Evolutionary conservation across 2,113 vertebrate genomes (phyloP), one percentile per base, ranked within the genome.

Genomic region (Oenanthe melanoleuca): DNA sequence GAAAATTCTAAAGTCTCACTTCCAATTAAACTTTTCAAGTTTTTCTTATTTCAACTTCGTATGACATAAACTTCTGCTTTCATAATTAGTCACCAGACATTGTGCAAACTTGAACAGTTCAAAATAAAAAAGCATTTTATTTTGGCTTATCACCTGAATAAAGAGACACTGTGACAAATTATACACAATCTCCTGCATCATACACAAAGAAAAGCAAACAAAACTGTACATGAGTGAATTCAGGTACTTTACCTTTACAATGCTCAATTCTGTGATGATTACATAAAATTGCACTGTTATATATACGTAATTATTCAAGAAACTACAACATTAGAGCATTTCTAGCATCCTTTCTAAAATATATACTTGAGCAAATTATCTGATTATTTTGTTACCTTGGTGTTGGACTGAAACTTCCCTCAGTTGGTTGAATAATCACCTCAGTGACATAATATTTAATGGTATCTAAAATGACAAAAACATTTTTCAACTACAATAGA

Each of bases 371-470:
- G 8, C 12, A 87, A 86, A 82, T 80, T 34, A 90, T n/a, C 20
- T 44, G 19, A 23, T 22, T 37, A 59, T 75, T 77, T 94, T 91
- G 65, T 77, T 97, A 98, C 98, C 98, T 98, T 96, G 97, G 85
- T 75, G 94, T 93, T 72, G 97, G 89, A 56, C 89, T 84, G 73
- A 98, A 98, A 79, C 80, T 96, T 72, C 75, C 96, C 65, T 92
- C 95, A 55, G 97, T 95, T 7, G 95, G 96, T 52, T 94, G 98
- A 97, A 99, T 97, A 89, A 98, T 94, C 93, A 99, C 96, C 97
- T 99, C 99, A 2, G 99, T 99, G 95, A 99, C 87, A 95, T 99
- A 99, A 80, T 99, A 98, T 88, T 99, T 99, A 92, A 98, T 75
- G 19, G 97, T 98, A 80, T 97, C 99, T 99, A 96, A 75, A 98